Evolutionary conservation across 2,113 vertebrate species (phyloP), one percentile per base, ranked within the genome.

Genomic region (Sprattus sprattus): DNA sequence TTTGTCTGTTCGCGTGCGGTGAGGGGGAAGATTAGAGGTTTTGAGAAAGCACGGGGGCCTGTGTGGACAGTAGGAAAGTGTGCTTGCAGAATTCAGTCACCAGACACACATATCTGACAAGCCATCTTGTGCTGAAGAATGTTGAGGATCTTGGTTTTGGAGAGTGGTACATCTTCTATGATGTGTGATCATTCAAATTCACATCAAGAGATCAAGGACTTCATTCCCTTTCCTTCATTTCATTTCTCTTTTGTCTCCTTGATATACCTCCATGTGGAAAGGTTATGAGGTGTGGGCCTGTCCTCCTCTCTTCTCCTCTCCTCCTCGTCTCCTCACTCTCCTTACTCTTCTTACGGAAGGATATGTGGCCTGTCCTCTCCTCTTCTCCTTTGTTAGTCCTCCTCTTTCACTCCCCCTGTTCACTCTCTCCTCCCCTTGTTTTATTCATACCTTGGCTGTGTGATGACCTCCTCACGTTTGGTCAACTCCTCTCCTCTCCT

Each of bases 1-100:
- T 95, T 94, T 93, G 92, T 89, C 87, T 89, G 85, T 89, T 87
- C 88, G 82, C 85, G 78, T 85, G 82, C 81, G 87, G 64, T 32
- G 11, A 32, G n/a, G 28, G n/a, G 22, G 57, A 25, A 8, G 64
- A 67, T 28, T n/a, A 67, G n/a, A 67, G 60, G n/a, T 8, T 25
- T 28, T 25, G 28, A 64, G 60, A 25, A 64, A 67, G 54, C 47
- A 32, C 28, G 44, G 16, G 10, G n/a, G 44, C 47, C 15, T 86
- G 75, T 80, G 88, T 32, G n/a, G 50, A 13, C 13, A 39, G 25
- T 28, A 18, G 13, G 71, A 5, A 5, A 15, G 39, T 83, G 54
- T 85, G 54, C 45, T 5, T 45, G 49, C 50, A 52, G 50, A 52
- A 52, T 52, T 52, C 50, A 15, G 15, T 18, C 52, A 54, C 54